phyloP scores from a whole-genome alignment of 2,113 vertebrate species.

The Pedetes capensis region DNA sequence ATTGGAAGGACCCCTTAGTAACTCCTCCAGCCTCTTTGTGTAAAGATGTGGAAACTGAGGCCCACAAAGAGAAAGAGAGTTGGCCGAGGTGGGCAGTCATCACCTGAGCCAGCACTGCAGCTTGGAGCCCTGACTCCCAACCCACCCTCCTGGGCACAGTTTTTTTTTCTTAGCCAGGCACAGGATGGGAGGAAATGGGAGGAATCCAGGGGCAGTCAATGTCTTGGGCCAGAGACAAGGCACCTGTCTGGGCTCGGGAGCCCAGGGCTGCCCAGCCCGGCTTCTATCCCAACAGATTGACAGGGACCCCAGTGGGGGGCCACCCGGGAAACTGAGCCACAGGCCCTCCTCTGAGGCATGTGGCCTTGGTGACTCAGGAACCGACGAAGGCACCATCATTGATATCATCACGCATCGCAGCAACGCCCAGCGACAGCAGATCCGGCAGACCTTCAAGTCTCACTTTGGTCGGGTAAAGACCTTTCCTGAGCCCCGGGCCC shows the following conservation, averaged over 20 bases:
- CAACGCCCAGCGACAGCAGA: slow-evolving; percentile 94
- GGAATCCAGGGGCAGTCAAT: background rate
- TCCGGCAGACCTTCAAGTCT: slow-evolving; percentile 93
- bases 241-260: background rate
- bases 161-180: background rate
- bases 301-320: background rate
- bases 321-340: background rate
- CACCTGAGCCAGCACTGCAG: background rate
- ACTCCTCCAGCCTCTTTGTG: background rate
- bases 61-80: background rate
- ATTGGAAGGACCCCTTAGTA: background rate
- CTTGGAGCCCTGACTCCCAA: background rate
- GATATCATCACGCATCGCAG: slow-evolving; percentile 90
- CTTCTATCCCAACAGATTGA: background rate
- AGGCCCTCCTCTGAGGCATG: slow-evolving; percentile 3
- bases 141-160: too few relatives aligned
- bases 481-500: background rate
- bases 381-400: slow-evolving; percentile 93
- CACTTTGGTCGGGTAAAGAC: slow-evolving; percentile 91
- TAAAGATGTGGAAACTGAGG: background rate
- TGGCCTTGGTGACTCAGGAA: slow-evolving; percentile 84
- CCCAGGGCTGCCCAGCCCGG: background rate
- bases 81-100: background rate
- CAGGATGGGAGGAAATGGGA: background rate
- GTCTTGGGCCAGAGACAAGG: background rate